A percentile compares a stretch with the other conserved stretches of the same genome.
Evolutionary conservation across 2,113 vertebrate species (phyloP).

Genomic region (Bufo gargarizans): DNA sequence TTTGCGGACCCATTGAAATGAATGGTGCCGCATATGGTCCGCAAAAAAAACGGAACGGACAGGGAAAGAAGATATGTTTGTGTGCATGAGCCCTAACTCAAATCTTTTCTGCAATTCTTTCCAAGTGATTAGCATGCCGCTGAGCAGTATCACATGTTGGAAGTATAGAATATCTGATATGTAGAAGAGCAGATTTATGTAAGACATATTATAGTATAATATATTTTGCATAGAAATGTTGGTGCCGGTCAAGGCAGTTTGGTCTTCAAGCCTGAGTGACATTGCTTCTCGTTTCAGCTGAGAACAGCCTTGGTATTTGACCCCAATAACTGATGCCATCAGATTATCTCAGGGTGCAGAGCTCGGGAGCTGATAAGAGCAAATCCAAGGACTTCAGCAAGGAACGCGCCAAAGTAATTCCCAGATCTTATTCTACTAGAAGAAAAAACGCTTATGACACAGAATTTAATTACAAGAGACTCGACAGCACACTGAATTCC

Average conservation of each 20-base stretch:
- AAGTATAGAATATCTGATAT: no score
- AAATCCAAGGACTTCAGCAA: slow-evolving; percentile 43
- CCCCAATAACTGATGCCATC: slow-evolving; percentile 49
- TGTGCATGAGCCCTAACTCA: no score
- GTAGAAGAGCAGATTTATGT: no score
- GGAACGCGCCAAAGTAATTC: slow-evolving; percentile 35
- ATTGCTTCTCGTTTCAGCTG: slow-evolving; percentile 26
- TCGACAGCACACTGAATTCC: not conserved
- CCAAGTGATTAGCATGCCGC: no score
- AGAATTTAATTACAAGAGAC: not conserved
- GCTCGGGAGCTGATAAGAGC: slow-evolving; percentile 48
- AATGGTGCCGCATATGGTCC: no score
- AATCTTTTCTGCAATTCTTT: no score
- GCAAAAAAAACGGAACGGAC: no score
- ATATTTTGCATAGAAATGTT: not conserved
- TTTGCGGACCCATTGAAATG: no score
- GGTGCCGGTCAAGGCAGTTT: not conserved
- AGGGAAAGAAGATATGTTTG: no score
- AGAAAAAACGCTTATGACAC: not conserved
- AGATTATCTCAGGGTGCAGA: slow-evolving; percentile 54
- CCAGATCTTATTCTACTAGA: slow-evolving; percentile 14
- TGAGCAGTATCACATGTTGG: no score
- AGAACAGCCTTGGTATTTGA: slow-evolving; percentile 49
- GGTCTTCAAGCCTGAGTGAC: not conserved
- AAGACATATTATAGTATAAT: no score